Evolutionary conservation across 2,113 vertebrate species (phyloP).

Genomic region (Tupaia tana): DNA sequence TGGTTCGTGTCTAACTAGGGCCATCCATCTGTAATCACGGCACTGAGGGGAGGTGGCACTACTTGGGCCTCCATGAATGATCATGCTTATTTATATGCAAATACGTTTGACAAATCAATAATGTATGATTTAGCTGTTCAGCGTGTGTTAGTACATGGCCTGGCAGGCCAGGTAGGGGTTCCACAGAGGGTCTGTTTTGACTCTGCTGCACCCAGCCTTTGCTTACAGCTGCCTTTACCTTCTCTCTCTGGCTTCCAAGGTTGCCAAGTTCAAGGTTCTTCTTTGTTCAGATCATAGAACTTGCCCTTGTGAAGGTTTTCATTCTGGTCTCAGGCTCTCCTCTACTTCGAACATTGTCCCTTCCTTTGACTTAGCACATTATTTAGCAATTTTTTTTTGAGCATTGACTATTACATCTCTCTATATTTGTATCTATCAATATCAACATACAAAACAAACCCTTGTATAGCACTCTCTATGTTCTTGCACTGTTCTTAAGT

Average conservation of each 20-base stretch:
- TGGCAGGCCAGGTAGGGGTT: slow-evolving; percentile 77
- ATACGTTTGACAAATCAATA: slow-evolving; percentile 92
- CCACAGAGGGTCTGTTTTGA: neutral
- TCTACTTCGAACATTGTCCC: neutral
- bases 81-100: slow-evolving; percentile 93
- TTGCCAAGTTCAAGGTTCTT: slow-evolving; percentile 58
- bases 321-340: neutral
- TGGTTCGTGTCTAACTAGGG: slow-evolving; percentile 90
- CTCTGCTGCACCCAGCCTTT: neutral
- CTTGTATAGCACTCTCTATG: no score
- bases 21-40: slow-evolving; percentile 91
- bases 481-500: neutral
- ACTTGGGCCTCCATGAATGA: slow-evolving; percentile 88
- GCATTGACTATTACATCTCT: neutral
- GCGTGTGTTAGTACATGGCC: slow-evolving; percentile 82
- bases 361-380: neutral
- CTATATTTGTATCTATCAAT: neutral
- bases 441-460: neutral
- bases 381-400: slow-evolving; percentile 19
- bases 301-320: neutral
- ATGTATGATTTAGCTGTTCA: slow-evolving; percentile 90
- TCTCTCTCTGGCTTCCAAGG: neutral
- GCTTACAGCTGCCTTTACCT: neutral
- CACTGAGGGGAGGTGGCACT: slow-evolving; percentile 87
- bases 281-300: neutral